A percentile compares a stretch with the other conserved stretches of the same genome.
Evolutionary conservation across 2,888 invertebrate species (phyloP).

Genomic region (Sinopyrophorus schimmeli): DNA sequence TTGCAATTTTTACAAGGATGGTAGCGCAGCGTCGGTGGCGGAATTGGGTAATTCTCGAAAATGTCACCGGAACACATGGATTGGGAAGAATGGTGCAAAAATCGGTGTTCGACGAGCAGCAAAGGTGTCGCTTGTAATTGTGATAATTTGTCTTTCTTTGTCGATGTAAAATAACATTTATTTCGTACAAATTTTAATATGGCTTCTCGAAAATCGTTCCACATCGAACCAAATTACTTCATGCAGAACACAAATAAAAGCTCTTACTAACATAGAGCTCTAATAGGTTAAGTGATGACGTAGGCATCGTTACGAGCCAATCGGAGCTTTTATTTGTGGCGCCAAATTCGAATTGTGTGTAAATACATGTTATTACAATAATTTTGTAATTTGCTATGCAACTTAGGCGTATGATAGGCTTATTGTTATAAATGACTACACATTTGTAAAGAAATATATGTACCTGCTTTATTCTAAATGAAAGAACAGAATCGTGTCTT

Average conservation of each 20-base stretch:
- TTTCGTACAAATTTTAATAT: neutral
- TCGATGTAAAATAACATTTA: neutral
- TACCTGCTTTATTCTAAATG: conserved; percentile 39
- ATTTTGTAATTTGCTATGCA: too few relatives aligned
- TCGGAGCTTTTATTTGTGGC: too few relatives aligned
- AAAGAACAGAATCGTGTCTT: conserved; percentile 49
- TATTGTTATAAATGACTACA: too few relatives aligned
- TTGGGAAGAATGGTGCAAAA: conserved; percentile 68
- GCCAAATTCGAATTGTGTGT: too few relatives aligned
- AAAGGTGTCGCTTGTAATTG: conserved; percentile 79
- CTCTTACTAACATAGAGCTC: too few relatives aligned
- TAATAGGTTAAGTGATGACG: too few relatives aligned
- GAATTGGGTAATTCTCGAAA: conserved; percentile 4
- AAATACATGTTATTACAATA: too few relatives aligned
- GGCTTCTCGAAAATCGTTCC: neutral
- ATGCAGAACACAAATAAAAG: too few relatives aligned
- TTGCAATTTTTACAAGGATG: conserved; percentile 46
- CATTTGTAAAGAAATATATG: conserved; percentile 25
- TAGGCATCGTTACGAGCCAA: too few relatives aligned
- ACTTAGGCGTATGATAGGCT: too few relatives aligned
- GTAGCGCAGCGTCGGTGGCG: neutral
- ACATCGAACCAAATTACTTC: neutral
- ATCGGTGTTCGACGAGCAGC: conserved; percentile 68
- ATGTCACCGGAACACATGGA: conserved; percentile 45
- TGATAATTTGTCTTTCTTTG: conserved; percentile 62